Evolutionary conservation across 2,113 vertebrate genomes (phyloP).

Genomic region (Girardinichthys multiradiatus): DNA sequence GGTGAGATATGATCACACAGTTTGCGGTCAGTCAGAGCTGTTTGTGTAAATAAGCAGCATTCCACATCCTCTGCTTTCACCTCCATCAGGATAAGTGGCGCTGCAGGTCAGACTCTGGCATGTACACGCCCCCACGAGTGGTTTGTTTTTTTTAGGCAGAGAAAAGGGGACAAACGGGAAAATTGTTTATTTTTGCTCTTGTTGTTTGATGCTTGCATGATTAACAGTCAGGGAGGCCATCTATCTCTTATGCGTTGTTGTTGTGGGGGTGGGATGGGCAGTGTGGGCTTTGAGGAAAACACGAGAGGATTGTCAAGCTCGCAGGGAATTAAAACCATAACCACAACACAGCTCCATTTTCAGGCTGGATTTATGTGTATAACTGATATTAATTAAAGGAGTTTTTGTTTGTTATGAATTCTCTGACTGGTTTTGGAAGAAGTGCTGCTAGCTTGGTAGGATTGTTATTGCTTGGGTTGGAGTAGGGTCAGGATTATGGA

Average conservation of each 20-base stretch:
- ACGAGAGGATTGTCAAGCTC: conserved; percentile 51
- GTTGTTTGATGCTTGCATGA: conserved; percentile 54
- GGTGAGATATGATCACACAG: conserved; percentile 41
- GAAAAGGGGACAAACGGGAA: conserved; percentile 23
- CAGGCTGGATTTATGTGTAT: conserved; percentile 54
- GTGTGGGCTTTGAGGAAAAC: conserved; percentile 37
- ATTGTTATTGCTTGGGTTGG: conserved; percentile 53
- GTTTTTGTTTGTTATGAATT: conserved; percentile 64
- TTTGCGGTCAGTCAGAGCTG: conserved; percentile 42
- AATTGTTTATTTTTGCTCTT: conserved; percentile 53
- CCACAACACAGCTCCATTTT: conserved; percentile 64
- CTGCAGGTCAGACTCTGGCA: conserved; percentile 13
- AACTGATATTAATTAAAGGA: conserved; percentile 68
- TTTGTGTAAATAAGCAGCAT: conserved; percentile 55
- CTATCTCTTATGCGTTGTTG: conserved; percentile 43
- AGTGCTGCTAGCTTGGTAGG: background rate
- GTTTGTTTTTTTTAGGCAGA: conserved; percentile 26
- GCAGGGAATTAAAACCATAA: conserved; percentile 61
- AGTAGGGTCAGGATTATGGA: conserved; percentile 49
- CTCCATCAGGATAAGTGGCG: conserved; percentile 17
- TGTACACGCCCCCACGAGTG: conserved; percentile 28
- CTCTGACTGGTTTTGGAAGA: conserved; percentile 38
- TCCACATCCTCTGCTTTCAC: conserved; percentile 58
- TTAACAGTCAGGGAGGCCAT: conserved; percentile 32
- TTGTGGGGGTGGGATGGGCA: conserved; percentile 24